phyloP scores from a whole-genome alignment of 2,888 invertebrate genomes.

The Orthosia cruda region DNA sequence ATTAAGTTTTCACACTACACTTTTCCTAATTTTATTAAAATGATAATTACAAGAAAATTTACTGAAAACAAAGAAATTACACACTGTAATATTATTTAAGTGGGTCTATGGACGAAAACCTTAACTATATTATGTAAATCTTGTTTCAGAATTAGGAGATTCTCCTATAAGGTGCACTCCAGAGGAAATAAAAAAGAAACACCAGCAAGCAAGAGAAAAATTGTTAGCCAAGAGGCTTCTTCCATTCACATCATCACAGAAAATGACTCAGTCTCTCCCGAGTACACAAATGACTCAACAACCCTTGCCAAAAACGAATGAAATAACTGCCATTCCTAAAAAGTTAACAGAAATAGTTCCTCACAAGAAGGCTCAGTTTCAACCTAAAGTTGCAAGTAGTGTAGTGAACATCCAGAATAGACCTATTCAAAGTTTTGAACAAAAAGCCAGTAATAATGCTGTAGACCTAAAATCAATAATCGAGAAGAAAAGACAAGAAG shows the following conservation, averaged over 20 bases:
- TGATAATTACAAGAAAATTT: not conserved
- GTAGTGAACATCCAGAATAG: slow-evolving; percentile 57
- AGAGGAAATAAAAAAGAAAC: slow-evolving; percentile 93
- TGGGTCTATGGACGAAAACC: not conserved
- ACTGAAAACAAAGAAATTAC: not conserved
- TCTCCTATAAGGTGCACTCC: slow-evolving; percentile 90
- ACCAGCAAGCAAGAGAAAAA: slow-evolving; percentile 92
- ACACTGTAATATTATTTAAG: not conserved
- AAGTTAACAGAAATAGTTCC: slow-evolving; percentile 40
- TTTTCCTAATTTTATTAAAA: not conserved
- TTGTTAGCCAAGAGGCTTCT: slow-evolving; percentile 90
- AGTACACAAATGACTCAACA: slow-evolving; percentile 46
- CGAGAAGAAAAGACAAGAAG: slow-evolving; percentile 89
- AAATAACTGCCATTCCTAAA: slow-evolving; percentile 47
- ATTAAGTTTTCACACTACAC: not conserved
- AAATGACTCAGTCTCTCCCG: slow-evolving; percentile 58
- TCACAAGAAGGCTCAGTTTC: slow-evolving; percentile 70
- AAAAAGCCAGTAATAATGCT: slow-evolving; percentile 60
- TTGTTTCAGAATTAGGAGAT: slow-evolving; percentile 76
- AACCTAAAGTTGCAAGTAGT: slow-evolving; percentile 77
- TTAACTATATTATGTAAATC: not conserved
- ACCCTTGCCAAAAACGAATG: slow-evolving; percentile 32
- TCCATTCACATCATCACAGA: slow-evolving; percentile 84
- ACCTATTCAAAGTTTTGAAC: slow-evolving; percentile 42
- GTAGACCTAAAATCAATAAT: slow-evolving; percentile 82